Base-by-base conservation (phyloP, 1,140 invertebrate genomes). In the Eumaeus atala region DNA sequence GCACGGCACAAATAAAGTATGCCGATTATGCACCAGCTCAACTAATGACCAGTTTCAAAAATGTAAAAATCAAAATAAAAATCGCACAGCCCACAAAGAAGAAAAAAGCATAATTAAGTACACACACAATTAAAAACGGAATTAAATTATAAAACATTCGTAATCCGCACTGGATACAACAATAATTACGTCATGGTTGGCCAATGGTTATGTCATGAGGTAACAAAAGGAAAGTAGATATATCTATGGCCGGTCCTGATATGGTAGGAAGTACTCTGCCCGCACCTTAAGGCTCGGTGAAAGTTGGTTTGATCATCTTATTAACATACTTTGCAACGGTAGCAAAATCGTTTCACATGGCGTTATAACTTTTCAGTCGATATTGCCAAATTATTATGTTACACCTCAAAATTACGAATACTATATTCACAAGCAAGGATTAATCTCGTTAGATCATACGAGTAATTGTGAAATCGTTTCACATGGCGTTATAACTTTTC, bases 191-290 rank as follows among this genome's bases (percentile, higher is more conserved):
- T 44, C 40, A 44, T 16, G 37, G 8, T 33, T n/a, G n/a, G n/a
- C 14, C 56, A n/a, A n/a, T n/a, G 17, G 18, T 68, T 72, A 54
- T 40, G 52, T 70, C 70, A 72, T 21, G 35, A 67, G 40, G 64
- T 67, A 62, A 67, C 59, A 68, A 69, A 71, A 71, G 58, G 70
- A 74, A 75, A 75, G 70, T 75, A 40, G 52, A 47, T 51, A 51
- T 61, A 47, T 59, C 49, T 59, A 55, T 55, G 48, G 47, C 53
- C 58, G 48, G 48, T 54, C 52, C 52, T 34, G 49, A 0, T 35
- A 33, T 53, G 53, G 50, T 54, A 59, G 58, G 58, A 55, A 55
- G 58, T 51, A 59, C 53, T 33, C 37, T 54, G 38, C 18, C 14
- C 33, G 33, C 42, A 35, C 34, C n/a, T 35, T 50, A 33, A 21